Evolutionary conservation across 2,888 invertebrate species (phyloP).

Genomic region (Ferdinandea cuprea): DNA sequence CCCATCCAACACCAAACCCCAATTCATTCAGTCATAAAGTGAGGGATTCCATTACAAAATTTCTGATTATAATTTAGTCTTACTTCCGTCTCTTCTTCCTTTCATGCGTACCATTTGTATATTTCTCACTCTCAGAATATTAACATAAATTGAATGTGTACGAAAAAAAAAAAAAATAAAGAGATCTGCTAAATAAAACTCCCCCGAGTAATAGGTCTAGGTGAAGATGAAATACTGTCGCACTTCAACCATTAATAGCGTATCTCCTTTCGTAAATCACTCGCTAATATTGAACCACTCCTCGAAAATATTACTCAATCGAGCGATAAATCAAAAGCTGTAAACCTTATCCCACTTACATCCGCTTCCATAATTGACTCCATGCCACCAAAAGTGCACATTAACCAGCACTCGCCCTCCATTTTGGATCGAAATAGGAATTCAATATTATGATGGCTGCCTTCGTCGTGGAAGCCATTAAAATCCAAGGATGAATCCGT

Average conservation of each 20-base stretch:
- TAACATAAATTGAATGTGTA: no score
- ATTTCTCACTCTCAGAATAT: no score
- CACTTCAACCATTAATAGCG: constrained; percentile 24
- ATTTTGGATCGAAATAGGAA: constrained; percentile 18
- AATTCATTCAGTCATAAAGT: no score
- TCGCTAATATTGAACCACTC: constrained; percentile 20
- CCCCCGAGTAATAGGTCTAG: no score
- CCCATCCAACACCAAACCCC: no score
- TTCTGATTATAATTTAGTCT: no score
- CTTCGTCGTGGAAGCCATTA: constrained; percentile 40
- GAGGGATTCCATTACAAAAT: no score
- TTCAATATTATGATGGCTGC: constrained; percentile 42
- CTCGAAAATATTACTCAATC: constrained; percentile 56
- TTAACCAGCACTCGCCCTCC: constrained; percentile 22
- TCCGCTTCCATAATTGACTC: constrained; percentile 63
- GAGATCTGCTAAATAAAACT: no score
- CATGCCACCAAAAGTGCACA: constrained; percentile 38
- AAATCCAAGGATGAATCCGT: constrained; percentile 51
- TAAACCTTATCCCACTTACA: constrained; percentile 61
- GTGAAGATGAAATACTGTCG: no score
- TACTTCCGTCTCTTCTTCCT: no score
- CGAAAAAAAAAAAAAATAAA: no score
- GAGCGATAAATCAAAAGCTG: constrained; percentile 67
- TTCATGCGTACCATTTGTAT: no score
- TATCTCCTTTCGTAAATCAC: constrained; percentile 28